Evolutionary conservation across 1,140 invertebrate genomes (phyloP), one percentile per base, ranked within the genome.

Genomic region (Patella vulgata): DNA sequence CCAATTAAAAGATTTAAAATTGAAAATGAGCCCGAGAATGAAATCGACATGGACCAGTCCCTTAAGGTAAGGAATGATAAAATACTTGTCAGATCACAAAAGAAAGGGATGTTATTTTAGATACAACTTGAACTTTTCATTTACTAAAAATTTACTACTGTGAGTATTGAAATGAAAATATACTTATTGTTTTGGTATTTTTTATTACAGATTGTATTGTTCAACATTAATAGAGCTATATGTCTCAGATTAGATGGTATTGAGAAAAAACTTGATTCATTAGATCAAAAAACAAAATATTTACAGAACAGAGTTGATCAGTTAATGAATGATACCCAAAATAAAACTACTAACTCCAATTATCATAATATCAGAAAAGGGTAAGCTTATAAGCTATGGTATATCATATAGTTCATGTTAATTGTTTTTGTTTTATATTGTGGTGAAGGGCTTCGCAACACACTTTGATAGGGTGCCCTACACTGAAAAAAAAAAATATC

Each of bases 181-280:
- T n/a, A n/a, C n/a, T n/a, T n/a, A n/a, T n/a, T n/a, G n/a, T n/a
- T n/a, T n/a, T n/a, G n/a, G 33, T 36, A 14, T 14, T 61, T n/a
- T 59, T 50, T 58, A 30, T 74, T 77, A 28, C 65, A 85, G 84
- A 74, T 80, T 77, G 77, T 84, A 23, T 50, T 85, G 19, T 79
- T 83, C 51, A 81, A 80, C 57, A 84, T 85, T 66, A 83, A 84
- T 66, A 80, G 80, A 65, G 78, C 80, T 25, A 80, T 84, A 21
- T 80, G 79, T 44, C 61, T 79, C 58, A 64, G 82, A 52, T 67
- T 85, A n/a, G 81, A 84, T 56, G 71, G 59, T 17, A 82, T 85
- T 31, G 82, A 85, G 65, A 75, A 72, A 48, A 82, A 79, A 66
- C 53, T 84, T 28, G 77, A 80, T 30, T 62, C 59, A 12, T 23